Percentiles rank a stretch among this genome's conserved stretches.
Conservation (phyloP, 2,113 vertebrate species). For the Steatornis caripensis region DNA sequence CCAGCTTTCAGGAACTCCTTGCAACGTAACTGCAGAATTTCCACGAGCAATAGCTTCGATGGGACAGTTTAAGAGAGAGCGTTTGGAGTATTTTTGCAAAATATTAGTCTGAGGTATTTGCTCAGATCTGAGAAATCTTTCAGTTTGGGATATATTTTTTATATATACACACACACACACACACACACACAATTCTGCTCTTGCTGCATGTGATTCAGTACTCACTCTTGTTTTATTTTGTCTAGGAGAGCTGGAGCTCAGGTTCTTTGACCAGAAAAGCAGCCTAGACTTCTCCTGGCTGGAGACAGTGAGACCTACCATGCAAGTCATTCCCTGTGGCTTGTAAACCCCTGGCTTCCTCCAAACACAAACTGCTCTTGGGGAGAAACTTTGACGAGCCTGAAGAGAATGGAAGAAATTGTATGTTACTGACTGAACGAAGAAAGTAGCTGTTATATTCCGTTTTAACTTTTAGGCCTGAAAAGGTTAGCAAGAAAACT, state of each 20-base stretch:
- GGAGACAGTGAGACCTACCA: constrained; percentile 47
- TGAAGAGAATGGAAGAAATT: not conserved
- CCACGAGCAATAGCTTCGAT: not conserved
- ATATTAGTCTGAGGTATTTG: not conserved
- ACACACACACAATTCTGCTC: not conserved
- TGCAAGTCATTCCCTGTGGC: constrained; percentile 67
- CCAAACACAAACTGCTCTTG: not conserved
- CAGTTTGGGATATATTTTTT: no score
- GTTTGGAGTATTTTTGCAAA: not conserved
- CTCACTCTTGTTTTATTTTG: not conserved
- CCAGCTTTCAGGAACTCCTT: not conserved
- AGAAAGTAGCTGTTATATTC: constrained; percentile 2
- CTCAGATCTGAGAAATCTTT: not conserved
- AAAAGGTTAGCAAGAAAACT: not conserved
- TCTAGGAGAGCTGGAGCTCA: constrained; percentile 61
- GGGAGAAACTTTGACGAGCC: not conserved
- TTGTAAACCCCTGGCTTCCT: constrained; percentile 24
- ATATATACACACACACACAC: not conserved
- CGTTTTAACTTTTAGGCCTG: not conserved
- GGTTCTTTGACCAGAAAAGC: constrained; percentile 56
- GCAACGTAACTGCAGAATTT: not conserved
- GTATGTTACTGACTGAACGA: constrained; percentile 3
- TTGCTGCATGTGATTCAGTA: not conserved
- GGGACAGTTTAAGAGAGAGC: not conserved
- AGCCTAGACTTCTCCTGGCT: constrained; percentile 60